Base-by-base conservation (phyloP, 2,797 vertebrate species). In the Peromyscus melanophrys region DNA sequence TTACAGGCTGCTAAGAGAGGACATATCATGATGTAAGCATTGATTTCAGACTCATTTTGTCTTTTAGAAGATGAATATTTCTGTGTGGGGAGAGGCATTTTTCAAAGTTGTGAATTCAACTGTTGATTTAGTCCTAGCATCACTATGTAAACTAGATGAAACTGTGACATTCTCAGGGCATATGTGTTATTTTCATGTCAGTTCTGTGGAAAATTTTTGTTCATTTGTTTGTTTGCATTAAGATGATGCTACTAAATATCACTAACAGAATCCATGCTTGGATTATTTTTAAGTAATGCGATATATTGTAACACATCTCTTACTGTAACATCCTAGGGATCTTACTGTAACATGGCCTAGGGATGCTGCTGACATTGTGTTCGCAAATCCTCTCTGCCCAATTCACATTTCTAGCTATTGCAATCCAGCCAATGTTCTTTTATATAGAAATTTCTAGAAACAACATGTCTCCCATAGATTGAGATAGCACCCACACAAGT, bases 21-120 rank as follows among this genome's bases (percentile, higher is more conserved):
- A 86, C 63, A 86, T 40, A 84, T 49, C 37, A 76, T 14, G 55
- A 57, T 23, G 34, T 75, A 93, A 17, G 0, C n/a, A 49, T 63
- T 31, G 3, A 78, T 61, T 61, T 67, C 65, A 92, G 27, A 92
- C 12, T 34, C 23, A 55, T 55, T 71, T 71, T 31, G 2, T 29
- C 8, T 46, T 40, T 87, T 46, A 84, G 16, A 37, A 37, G 11
- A 46, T 31, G 37, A 19, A 31, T 46, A 13, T 34, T 21, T 84
- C 17, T 34, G 25, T 17, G 27, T 29, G 37, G 12, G 6, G 49
- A 76, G 34, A 92, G 16, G 4, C 25, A 37, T 31, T 88, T 88
- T 89, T 94, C 31, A 82, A 85, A 80, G 49, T n/a, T 82, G 80
- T 92, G 46, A 85, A 88, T 57, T 81, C 31, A 93, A 31, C 27